Base-by-base conservation (phyloP, 1,140 invertebrate species). In the Spodoptera litura region DNA sequence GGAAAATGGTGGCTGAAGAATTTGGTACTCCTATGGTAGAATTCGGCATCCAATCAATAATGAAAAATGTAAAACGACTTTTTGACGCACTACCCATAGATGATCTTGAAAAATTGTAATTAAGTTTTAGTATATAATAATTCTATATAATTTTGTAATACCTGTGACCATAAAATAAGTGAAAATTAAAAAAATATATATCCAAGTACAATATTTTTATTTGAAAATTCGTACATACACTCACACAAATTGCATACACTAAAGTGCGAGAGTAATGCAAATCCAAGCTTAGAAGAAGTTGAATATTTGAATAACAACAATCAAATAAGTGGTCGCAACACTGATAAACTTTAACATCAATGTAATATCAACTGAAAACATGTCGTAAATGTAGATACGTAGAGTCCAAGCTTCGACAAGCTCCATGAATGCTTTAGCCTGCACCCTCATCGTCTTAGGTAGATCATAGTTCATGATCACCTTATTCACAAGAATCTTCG, bases 321-420 rank as follows among this genome's bases (percentile, higher is more conserved):
- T 88, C 51, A 90, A 83, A 31, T 88, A 89, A 0, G 86, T 88
- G 10, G 88, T 87, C 20, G 83, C 68, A 12, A 90, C 82, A 78
- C 86, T 87, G 25, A 91, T 79, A 79, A 89, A 90, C 51, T 88
- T 89, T 11, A 89, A 59, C 73, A 89, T 82, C 12, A 91, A 51
- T 11, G 86, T 84, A 35, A 88, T 82, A 64, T 91, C 82, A 8
- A 91, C 81, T 10, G 83, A 78, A 61, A 88, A 86, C 87, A 91
- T 88, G 31, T 87, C 80, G 53, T 85, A 90, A 61, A 88, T 81
- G 38, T 64, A 80, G 25, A 89, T 80, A 12, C 73, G 31, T 31
- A 90, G 31, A 3, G 81, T 86, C 84, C 87, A 86, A 2, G 85
- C 83, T 59, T 87, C 82, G 12, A 87, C 83, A 9, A 90, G 64